Conservation (phyloP, 1,140 invertebrate genomes). For the Eupristina koningsbergeri region DNA sequence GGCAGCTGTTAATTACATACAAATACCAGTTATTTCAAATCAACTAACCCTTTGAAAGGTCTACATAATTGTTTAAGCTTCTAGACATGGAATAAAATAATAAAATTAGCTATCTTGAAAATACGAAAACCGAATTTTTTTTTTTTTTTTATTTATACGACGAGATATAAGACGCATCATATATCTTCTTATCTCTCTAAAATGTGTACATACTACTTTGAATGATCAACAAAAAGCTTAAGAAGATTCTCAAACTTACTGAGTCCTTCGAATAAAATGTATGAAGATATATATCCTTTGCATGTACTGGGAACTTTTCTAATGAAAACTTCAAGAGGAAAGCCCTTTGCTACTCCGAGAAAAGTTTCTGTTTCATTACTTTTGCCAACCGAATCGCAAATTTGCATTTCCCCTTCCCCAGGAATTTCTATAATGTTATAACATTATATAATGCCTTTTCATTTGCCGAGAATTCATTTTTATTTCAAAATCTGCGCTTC, state of each 20-base stretch:
- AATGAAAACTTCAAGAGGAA: conserved; percentile 33
- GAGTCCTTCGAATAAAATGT: conserved; percentile 18
- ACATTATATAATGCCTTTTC: neutral
- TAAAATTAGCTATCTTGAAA: neutral
- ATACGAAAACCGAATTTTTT: neutral
- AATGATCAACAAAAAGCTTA: conserved; percentile 27
- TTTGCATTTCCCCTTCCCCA: conserved; percentile 9
- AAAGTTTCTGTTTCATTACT: conserved; percentile 35
- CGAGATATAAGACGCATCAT: neutral
- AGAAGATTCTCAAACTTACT: conserved; percentile 17
- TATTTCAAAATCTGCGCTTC: neutral
- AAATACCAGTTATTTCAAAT: neutral
- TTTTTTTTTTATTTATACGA: neutral
- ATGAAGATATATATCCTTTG: conserved; percentile 17
- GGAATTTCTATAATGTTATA: neutral
- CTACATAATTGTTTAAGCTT: neutral
- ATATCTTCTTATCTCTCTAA: neutral
- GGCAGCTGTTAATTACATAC: no score
- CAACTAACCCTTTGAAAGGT: neutral
- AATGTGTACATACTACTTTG: neutral
- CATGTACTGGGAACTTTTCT: conserved; percentile 36
- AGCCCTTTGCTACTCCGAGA: neutral
- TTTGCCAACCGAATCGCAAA: conserved; percentile 7
- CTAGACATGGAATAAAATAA: neutral
- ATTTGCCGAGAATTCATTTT: neutral